phyloP scores from a whole-genome alignment of 1,140 invertebrate species.

The Plutomurus gul region DNA sequence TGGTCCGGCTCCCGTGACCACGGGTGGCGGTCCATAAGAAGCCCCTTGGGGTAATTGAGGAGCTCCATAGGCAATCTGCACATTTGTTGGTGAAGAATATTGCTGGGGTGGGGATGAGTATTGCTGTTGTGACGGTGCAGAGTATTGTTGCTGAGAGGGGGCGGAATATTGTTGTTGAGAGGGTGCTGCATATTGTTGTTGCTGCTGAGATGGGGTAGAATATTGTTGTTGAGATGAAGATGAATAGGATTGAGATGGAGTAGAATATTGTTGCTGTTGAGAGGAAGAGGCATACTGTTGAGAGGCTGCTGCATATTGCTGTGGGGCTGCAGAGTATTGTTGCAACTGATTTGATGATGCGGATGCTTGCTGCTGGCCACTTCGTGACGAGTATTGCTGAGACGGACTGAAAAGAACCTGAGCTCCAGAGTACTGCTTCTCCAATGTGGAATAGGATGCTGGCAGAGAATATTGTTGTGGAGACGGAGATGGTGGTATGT shows the following conservation, averaged over 20 bases:
- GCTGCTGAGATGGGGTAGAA: background rate
- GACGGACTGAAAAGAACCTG: background rate
- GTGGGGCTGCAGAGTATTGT: background rate
- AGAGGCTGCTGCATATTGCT: background rate
- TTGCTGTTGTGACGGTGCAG: background rate
- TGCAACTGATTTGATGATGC: background rate
- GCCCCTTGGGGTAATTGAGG: conserved; percentile 39
- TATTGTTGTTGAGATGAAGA: background rate
- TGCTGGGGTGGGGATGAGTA: conserved; percentile 12
- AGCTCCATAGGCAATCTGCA: conserved; percentile 38
- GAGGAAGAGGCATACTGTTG: conserved; percentile 8
- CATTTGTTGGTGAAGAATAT: conserved; percentile 35
- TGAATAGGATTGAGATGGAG: no score
- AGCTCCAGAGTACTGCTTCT: conserved; percentile 3
- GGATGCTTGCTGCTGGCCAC: background rate
- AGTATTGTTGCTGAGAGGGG: background rate
- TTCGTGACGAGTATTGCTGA: background rate
- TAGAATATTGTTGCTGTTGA: background rate
- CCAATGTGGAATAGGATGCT: background rate
- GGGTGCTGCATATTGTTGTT: background rate
- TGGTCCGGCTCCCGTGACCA: conserved; percentile 38
- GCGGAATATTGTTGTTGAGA: background rate
- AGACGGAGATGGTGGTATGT: conserved; percentile 11
- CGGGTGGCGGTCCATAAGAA: conserved; percentile 34
- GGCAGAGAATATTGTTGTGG: background rate